Base-by-base conservation (phyloP, 2,113 vertebrate species). In the Galemys pyrenaicus region DNA sequence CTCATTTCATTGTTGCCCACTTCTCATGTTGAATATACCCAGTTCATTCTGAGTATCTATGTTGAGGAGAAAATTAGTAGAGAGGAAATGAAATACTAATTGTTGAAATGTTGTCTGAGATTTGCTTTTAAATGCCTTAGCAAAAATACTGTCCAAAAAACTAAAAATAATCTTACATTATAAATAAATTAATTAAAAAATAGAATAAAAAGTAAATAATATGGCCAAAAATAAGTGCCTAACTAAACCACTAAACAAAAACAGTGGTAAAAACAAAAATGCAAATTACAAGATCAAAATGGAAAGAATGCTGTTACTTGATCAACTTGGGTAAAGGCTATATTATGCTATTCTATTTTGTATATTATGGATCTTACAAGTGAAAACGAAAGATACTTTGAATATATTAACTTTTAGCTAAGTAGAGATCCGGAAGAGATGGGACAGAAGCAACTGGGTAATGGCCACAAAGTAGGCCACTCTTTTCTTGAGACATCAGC, bases 41-140 rank as follows among this genome's bases (percentile, higher is more conserved):
- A 74, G 28, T 74, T 88, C 4, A 41, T 84, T 30, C 16, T 35
- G 39, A 44, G 28, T 30, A 78, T 71, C 44, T 77, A 90, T 91
- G 46, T 87, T 90, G 17, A 74, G n/a, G 15, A 9, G 17, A 94
- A 81, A 84, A 79, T 37, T 89, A 37, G 15, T 56, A 85, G 41
- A 54, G 28, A 62, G 28, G 93, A 80, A 70, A 19, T 46, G 35
- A 93, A 84, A 49, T 70, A 44, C 70, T 46, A 81, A 46, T 75
- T 95, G 82, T 2, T 84, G 26, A 71, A 87, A 64, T 84, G 68
- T 39, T 46, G 6, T 80, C 22, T 92, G 44, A 58, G 32, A 94
- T 90, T 88, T 95, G 41, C 54, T 91, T 90, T 90, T 94, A 79
- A 87, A 92, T 71, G 60, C 3, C 15, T 3, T 26, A 56, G 20